Conservation (phyloP, 1,140 invertebrate species). For the Eupeodes corollae region DNA sequence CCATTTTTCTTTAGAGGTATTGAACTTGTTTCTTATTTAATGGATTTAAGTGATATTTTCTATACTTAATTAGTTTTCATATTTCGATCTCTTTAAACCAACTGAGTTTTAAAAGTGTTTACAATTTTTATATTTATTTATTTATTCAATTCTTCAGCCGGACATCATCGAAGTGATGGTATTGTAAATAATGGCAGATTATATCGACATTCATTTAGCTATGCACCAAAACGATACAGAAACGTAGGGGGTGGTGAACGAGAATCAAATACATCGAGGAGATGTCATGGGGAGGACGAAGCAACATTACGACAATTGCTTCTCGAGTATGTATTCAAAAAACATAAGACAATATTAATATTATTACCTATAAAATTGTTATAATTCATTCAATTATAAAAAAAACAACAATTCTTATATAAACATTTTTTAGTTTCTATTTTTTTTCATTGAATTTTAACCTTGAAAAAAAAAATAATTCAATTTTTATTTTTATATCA, state of each 20-base stretch:
- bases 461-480: no score
- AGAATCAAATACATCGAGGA: conserved; percentile 30
- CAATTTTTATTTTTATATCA: no score
- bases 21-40: no score
- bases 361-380: neutral
- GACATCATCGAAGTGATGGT: conserved; percentile 13
- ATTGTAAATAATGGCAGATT: conserved; percentile 35
- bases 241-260: conserved; percentile 32
- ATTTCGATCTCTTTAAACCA: neutral
- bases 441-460: no score
- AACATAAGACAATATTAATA: neutral
- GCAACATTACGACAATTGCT: conserved; percentile 37
- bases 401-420: no score
- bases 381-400: neutral
- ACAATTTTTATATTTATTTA: no score
- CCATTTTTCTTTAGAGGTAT: no score
- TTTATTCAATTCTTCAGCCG: neutral
- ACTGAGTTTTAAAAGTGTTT: no score
- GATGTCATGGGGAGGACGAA: conserved; percentile 39
- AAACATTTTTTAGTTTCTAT: no score
- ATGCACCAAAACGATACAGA: conserved; percentile 33
- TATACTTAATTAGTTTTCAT: no score
- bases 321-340: conserved; percentile 33
- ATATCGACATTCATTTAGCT: conserved; percentile 37
- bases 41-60: no score